These are phyloP conservation scores for Anolis apletophallus DNA, from an alignment of 2,797 vertebrate species.

Conservation along the genomic window DNA sequence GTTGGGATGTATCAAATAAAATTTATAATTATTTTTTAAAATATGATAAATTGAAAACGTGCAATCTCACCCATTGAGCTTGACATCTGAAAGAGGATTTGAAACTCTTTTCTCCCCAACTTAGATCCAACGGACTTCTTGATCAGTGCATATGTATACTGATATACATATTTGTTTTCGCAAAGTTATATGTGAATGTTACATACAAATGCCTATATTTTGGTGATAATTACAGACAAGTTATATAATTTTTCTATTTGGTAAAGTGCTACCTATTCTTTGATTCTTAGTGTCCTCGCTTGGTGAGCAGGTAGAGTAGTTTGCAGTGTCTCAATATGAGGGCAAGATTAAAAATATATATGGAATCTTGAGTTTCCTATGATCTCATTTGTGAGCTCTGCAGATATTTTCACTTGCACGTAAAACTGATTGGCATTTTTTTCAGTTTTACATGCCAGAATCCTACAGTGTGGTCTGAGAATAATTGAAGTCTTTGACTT, in stretches of 20 bases:
- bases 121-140: not conserved
- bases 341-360: not conserved
- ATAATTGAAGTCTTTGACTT: not conserved
- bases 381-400: not conserved
- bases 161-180: too few relatives aligned
- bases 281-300: too few relatives aligned
- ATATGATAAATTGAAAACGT: not conserved
- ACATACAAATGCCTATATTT: too few relatives aligned
- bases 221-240: too few relatives aligned
- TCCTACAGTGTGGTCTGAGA: not conserved
- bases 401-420: not conserved
- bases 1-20: too few relatives aligned
- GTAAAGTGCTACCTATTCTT: too few relatives aligned
- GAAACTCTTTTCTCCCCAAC: not conserved
- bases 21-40: too few relatives aligned
- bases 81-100: not conserved
- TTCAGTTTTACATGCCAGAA: too few relatives aligned
- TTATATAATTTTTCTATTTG: too few relatives aligned
- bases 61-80: not conserved
- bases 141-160: not conserved
- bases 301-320: too few relatives aligned
- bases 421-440: not conserved
- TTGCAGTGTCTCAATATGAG: too few relatives aligned
- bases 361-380: not conserved
- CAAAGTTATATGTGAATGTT: too few relatives aligned